Evolutionary conservation across 2,113 vertebrate species (phyloP), one percentile per base, ranked within the genome.

Genomic region (Trochalopteron elliotii): DNA sequence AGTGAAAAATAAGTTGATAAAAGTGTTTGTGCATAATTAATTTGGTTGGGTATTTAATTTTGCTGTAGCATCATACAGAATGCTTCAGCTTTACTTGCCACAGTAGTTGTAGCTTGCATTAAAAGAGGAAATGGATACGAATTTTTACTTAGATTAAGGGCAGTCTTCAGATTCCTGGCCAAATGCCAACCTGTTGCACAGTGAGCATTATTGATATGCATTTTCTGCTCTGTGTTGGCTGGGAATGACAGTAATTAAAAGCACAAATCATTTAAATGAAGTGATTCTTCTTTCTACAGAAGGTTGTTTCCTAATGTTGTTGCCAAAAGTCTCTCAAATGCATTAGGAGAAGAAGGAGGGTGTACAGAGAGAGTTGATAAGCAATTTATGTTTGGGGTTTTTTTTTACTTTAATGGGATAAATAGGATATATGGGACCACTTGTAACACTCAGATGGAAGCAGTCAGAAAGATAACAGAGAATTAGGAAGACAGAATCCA

Each of bases 231-330:
- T 80, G 16, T 72, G 31, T 83, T 90, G 72, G 63, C 42, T 90
- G 27, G 52, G 17, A 86, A 80, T 86, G 57, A 74, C 68, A 86
- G 59, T 50, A 74, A 90, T 83, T 83, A 86, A 92, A 95, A 94
- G 63, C 85, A 80, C 27, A 90, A 94, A 93, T 65, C 23, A 64
- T 90, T 82, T 80, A 86, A 77, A 27, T 59, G 45, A 80, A 74
- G 19, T 40, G 18, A 24, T 52, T 77, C 20, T 60, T 74, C 81
- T 56, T 92, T 60, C 42, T 86, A 39, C 35, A 83, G 50, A 65
- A 77, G 5, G 2, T 50, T 91, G 14, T 59, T 88, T 87, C 45
- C 55, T 77, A 50, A 53, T 12, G 6, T 57, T 64, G 28, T 23
- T 87, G 70, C 42, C 53, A 89, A 76, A 91, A 76, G 39, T 59